These are phyloP conservation scores for Tolypeutes matacus DNA, from an alignment of 2,797 vertebrate genomes.

Conservation along the genomic window DNA sequence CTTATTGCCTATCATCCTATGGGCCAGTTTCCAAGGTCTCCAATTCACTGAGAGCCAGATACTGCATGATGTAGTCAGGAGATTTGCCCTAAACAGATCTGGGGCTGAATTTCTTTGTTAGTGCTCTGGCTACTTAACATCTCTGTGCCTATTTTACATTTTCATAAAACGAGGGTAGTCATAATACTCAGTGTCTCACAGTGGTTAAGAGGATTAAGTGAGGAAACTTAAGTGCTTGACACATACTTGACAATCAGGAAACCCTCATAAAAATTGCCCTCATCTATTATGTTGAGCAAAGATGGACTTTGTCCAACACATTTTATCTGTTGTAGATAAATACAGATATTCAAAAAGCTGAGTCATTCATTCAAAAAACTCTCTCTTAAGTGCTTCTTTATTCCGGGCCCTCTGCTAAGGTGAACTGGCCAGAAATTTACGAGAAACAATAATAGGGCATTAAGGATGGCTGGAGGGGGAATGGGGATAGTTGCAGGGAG, in stretches of 20 bases:
- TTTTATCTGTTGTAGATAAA: slow-evolving; percentile 62
- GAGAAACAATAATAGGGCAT: slow-evolving; percentile 3
- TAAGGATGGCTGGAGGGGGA: background rate
- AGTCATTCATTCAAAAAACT: slow-evolving; percentile 40
- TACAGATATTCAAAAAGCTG: slow-evolving; percentile 22
- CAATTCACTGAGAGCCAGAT: background rate
- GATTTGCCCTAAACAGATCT: slow-evolving; percentile 2
- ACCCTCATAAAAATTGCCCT: slow-evolving; percentile 54
- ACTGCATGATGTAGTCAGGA: background rate
- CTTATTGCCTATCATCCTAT: background rate
- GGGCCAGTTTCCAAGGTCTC: background rate
- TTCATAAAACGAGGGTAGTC: slow-evolving; percentile 57
- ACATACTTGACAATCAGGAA: slow-evolving; percentile 61
- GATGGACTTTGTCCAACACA: slow-evolving; percentile 42
- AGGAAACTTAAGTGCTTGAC: slow-evolving; percentile 67
- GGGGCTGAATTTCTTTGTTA: slow-evolving; percentile 50
- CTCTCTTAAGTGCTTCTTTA: slow-evolving; percentile 29
- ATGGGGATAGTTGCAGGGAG: background rate
- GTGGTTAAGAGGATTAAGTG: slow-evolving; percentile 45
- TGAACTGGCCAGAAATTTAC: slow-evolving; percentile 8
- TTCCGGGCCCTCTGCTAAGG: background rate
- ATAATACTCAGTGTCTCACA: slow-evolving; percentile 48
- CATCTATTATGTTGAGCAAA: slow-evolving; percentile 38
- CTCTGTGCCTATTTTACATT: slow-evolving; percentile 43
- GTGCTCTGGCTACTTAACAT: slow-evolving; percentile 19